Conservation (phyloP, 2,113 vertebrate species). For the Tyto alba region DNA sequence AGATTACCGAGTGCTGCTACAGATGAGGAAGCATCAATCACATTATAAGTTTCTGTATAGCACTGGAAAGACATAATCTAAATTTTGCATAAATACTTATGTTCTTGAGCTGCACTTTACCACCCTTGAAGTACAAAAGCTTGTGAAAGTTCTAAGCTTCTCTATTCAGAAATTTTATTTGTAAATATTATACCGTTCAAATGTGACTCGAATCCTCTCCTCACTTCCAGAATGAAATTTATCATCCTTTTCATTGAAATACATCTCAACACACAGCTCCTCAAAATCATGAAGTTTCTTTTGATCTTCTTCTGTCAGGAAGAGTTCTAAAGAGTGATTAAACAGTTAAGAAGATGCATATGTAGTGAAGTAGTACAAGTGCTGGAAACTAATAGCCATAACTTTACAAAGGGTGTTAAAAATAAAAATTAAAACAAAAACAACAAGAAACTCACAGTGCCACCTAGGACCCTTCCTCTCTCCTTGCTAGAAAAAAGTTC, state of each 20-base stretch:
- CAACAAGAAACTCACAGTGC: neutral
- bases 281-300: slow-evolving; percentile 99
- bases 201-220: slow-evolving; percentile 95
- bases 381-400: neutral
- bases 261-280: slow-evolving; percentile 96
- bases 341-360: neutral
- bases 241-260: slow-evolving; percentile 98
- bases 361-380: neutral
- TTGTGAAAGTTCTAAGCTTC: neutral
- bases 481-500: neutral
- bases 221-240: slow-evolving; percentile 96
- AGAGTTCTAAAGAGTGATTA: slow-evolving; percentile 80
- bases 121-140: neutral
- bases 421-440: neutral
- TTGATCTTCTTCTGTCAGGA: slow-evolving; percentile 97
- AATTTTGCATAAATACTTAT: neutral
- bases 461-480: neutral
- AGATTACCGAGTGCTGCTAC: neutral
- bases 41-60: neutral
- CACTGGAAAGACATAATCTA: neutral
- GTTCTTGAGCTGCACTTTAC: neutral
- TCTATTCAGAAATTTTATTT: neutral
- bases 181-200: slow-evolving; percentile 81
- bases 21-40: neutral
- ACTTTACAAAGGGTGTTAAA: neutral